Evolutionary conservation across 2,113 vertebrate species (phyloP).

Genomic region (Hystrix brachyura): DNA sequence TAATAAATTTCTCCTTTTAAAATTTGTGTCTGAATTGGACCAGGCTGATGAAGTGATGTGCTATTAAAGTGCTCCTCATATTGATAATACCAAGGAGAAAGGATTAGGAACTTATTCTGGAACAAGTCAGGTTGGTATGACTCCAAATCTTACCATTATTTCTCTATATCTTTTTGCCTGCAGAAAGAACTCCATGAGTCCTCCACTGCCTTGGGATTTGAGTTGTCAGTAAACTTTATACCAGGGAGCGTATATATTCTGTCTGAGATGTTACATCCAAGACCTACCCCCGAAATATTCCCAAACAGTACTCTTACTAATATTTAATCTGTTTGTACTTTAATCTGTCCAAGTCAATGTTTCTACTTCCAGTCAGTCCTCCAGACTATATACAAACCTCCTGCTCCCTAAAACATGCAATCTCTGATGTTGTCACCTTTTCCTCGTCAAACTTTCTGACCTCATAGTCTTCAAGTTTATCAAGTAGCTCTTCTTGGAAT

Average conservation of each 20-base stretch:
- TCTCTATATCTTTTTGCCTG: accelerated
- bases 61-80: neutral
- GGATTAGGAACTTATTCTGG: neutral
- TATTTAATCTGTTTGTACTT: neutral
- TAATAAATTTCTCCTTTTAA: neutral
- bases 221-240: neutral
- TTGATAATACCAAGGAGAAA: neutral
- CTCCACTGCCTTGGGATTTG: neutral
- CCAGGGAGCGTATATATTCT: neutral
- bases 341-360: too few relatives aligned
- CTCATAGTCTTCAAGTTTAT: neutral
- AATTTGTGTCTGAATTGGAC: neutral
- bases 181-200: neutral
- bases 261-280: neutral
- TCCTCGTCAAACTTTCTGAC: neutral
- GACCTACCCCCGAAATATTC: neutral
- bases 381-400: accelerated
- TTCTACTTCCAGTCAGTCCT: neutral
- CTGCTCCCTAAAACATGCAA: neutral
- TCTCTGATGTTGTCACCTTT: accelerated
- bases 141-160: neutral
- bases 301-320: neutral
- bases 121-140: neutral
- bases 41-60: neutral
- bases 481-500: neutral